Conservation (phyloP, 2,888 invertebrate genomes). For the Eledone cirrhosa region DNA sequence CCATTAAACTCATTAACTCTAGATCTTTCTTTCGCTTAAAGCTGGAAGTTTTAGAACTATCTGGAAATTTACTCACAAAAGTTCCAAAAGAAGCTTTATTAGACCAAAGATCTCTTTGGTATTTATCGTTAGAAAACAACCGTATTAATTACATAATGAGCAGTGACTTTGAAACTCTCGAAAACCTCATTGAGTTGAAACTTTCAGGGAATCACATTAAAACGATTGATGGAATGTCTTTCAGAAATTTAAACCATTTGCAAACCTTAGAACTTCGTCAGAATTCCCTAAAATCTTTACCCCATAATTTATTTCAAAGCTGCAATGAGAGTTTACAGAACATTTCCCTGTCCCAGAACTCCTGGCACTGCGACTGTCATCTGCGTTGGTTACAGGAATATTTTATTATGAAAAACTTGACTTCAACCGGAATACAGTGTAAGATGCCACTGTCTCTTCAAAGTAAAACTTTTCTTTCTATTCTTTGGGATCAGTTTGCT, state of each 20-base stretch:
- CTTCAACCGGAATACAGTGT: background rate
- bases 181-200: background rate
- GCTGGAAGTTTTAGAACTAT: background rate
- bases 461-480: background rate
- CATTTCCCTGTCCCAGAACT: slow-evolving; percentile 43
- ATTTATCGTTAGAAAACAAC: background rate
- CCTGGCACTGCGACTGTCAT: slow-evolving; percentile 51
- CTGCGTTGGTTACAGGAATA: slow-evolving; percentile 41
- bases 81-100: background rate
- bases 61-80: background rate
- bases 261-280: background rate
- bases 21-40: background rate
- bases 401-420: background rate
- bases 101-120: background rate
- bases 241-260: background rate
- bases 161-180: background rate
- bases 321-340: slow-evolving; percentile 3
- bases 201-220: background rate
- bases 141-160: background rate
- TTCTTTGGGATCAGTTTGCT: background rate
- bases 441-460: background rate
- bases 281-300: background rate
- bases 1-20: background rate
- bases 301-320: background rate
- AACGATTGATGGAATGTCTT: background rate